Evolutionary conservation across 1,140 invertebrate genomes (phyloP).

Genomic region (Chlorops oryzae): DNA sequence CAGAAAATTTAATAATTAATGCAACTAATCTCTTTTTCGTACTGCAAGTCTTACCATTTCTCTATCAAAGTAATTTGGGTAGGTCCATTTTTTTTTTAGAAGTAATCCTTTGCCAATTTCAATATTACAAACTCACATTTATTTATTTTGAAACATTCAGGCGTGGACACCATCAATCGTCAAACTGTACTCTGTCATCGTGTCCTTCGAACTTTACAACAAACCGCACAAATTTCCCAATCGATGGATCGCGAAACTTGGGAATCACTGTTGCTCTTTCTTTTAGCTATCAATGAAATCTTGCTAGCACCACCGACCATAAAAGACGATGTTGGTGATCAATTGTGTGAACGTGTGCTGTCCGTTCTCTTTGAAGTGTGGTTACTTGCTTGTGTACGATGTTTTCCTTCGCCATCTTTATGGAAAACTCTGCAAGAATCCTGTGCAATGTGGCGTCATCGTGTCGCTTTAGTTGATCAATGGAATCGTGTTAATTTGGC

Average conservation of each 20-base stretch:
- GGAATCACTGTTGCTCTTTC: conserved; percentile 81
- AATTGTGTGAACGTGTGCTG: conserved; percentile 87
- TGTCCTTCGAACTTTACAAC: conserved; percentile 82
- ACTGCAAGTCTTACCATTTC: conserved; percentile 79
- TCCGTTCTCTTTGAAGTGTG: conserved; percentile 93
- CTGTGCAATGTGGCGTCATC: conserved; percentile 87
- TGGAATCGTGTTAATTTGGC: conserved; percentile 92
- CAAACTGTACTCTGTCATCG: conserved; percentile 94
- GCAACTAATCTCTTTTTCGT: too few species aligned
- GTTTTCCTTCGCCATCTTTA: conserved; percentile 81
- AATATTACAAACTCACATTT: too few species aligned
- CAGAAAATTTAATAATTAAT: too few species aligned
- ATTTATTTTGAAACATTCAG: conserved; percentile 50
- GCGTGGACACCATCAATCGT: conserved; percentile 79
- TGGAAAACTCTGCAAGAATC: conserved; percentile 95
- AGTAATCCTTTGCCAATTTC: too few species aligned
- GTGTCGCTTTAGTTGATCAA: conserved; percentile 84
- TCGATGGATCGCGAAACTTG: conserved; percentile 81
- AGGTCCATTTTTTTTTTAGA: too few species aligned
- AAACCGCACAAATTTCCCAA: conserved; percentile 74
- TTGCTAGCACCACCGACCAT: conserved; percentile 85
- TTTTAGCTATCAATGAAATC: conserved; percentile 89
- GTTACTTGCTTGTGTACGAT: conserved; percentile 84
- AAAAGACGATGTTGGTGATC: conserved; percentile 90
- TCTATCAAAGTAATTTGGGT: conserved; percentile 81